Evolutionary conservation across 2,797 vertebrate genomes (phyloP), one percentile per base, ranked within the genome.

Genomic region (Masticophis lateralis): DNA sequence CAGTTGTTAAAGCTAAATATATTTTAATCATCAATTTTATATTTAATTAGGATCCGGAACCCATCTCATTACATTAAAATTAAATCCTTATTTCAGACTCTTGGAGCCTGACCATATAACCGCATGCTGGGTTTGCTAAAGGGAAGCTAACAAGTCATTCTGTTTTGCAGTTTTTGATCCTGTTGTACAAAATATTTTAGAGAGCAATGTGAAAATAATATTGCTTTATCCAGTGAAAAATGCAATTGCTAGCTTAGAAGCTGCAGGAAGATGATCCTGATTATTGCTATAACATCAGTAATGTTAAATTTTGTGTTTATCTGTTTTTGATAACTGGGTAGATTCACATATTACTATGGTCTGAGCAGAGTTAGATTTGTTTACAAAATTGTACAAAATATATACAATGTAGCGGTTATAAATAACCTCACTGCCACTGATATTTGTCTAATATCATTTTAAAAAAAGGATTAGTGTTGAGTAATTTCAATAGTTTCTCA

Each of bases 21-120:
- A 43, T 57, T 95, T 95, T 93, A 93, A 94, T 94, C 92, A 96
- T 95, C 92, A 94, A 95, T 95, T 89, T 94, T 88, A 91, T 66
- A 89, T 95, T 91, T 91, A 95, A 94, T 92, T 93, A 95, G 90
- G 69, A 93, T 90, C 87, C 57, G 92, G 91, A 95, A 96, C 79
- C 43, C 53, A 91, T 93, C 55, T 95, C 88, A 87, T 96, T 95
- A 96, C 89, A 66, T 94, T 94, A 92, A 94, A 95, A 94, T 97
- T 91, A 95, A 96, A 93, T 27, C 87, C 87, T 95, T 92, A 95
- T 93, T 95, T 95, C 86, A 59, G 92, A 74, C 88, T 86, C 59
- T 94, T 94, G 47, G 92, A 94, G 28, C 61, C 47, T 92, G 93
- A 95, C 92, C 91, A 74, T 61, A 88, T 92, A 20, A 66, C 86